phyloP scores from a whole-genome alignment of 2,113 vertebrate genomes.

The Cariama cristata region DNA sequence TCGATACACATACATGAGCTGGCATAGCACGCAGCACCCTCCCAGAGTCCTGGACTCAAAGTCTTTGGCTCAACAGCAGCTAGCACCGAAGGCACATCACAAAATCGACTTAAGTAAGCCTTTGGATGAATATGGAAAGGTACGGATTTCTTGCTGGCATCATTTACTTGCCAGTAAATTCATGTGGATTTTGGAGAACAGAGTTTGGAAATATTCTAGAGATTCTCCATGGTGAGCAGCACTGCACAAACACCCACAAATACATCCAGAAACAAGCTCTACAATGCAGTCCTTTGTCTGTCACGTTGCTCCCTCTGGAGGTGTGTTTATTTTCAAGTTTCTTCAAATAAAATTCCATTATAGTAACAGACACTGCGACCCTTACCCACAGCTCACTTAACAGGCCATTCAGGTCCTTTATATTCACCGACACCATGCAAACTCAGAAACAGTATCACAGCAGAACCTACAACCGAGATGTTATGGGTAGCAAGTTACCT shows the following conservation, averaged over 20 bases:
- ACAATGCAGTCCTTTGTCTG: rapidly evolving
- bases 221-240: background rate
- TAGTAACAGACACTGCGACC: background rate
- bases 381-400: background rate
- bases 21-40: background rate
- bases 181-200: background rate
- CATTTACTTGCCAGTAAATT: background rate
- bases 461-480: background rate
- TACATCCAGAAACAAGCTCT: background rate
- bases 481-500: background rate
- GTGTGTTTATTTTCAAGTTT: background rate
- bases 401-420: background rate
- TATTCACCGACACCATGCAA: background rate
- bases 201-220: background rate
- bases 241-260: background rate
- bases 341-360: background rate
- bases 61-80: background rate
- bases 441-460: background rate
- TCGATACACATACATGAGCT: rapidly evolving
- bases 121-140: background rate
- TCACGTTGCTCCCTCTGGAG: background rate
- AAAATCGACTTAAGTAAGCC: background rate
- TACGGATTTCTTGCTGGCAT: background rate
- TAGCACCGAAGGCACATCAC: background rate
- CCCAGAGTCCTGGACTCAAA: background rate